Percentiles rank a stretch among this genome's conserved stretches.
These are phyloP conservation scores for Bactericera cockerelli DNA, from an alignment of 1,140 invertebrate species.

Conservation along the genomic window DNA sequence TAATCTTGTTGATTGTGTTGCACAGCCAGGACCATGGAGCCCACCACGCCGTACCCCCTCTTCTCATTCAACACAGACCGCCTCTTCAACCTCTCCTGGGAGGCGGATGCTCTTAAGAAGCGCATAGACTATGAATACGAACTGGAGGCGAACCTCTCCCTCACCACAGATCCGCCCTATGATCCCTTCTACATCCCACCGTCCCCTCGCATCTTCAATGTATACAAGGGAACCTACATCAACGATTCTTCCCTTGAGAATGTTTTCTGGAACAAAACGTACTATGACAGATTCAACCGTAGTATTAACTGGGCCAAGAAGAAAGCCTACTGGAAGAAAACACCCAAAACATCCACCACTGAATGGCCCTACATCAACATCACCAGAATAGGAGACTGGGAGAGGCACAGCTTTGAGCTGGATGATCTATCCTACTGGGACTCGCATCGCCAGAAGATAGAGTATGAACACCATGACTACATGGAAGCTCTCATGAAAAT, in stretches of 20 bases:
- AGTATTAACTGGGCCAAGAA: constrained; percentile 3
- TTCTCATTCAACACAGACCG: background rate
- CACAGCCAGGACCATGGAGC: too few species aligned
- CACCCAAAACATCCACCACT: background rate
- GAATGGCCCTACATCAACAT: constrained; percentile 4
- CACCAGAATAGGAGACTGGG: constrained; percentile 4
- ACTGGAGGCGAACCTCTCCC: background rate
- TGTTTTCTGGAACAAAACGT: background rate
- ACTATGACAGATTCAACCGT: background rate
- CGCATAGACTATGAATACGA: background rate
- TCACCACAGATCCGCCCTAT: background rate
- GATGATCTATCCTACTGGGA: constrained; percentile 5
- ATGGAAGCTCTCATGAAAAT: too few species aligned
- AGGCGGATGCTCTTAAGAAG: background rate
- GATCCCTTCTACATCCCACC: background rate
- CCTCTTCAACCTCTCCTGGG: background rate
- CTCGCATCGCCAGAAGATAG: background rate
- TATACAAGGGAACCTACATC: background rate
- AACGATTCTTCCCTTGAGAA: background rate
- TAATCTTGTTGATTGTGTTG: too few species aligned
- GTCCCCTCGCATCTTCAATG: background rate
- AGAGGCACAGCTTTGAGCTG: background rate
- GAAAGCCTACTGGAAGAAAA: background rate
- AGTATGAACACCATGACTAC: constrained; percentile 1
- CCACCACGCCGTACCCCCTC: background rate